These are phyloP conservation scores for Pandemis heparana DNA, from an alignment of 2,888 invertebrate species.

Conservation along the genomic window DNA sequence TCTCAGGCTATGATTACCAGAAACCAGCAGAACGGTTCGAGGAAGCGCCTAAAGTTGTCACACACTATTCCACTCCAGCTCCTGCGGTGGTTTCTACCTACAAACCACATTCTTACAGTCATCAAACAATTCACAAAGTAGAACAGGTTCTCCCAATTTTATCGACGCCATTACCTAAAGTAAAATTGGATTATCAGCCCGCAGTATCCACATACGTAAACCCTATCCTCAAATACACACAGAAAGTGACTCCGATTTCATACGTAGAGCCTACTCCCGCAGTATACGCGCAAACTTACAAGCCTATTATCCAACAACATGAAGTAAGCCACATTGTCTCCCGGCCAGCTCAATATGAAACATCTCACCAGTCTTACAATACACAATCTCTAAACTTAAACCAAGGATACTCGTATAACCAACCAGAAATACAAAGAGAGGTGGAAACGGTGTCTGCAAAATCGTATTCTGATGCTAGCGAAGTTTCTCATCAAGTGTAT, in stretches of 20 bases:
- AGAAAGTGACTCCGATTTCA: conserved; percentile 63
- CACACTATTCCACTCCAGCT: conserved; percentile 60
- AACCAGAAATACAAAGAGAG: conserved; percentile 76
- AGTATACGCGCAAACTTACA: conserved; percentile 67
- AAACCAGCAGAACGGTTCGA: conserved; percentile 60
- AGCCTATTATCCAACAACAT: conserved; percentile 66
- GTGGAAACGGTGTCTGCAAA: conserved; percentile 59
- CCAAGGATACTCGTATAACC: conserved; percentile 69
- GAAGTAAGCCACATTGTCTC: conserved; percentile 61
- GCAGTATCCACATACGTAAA: conserved; percentile 66
- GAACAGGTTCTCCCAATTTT: conserved; percentile 62
- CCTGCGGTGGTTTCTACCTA: conserved; percentile 63
- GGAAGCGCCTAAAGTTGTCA: conserved; percentile 51
- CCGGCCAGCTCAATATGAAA: conserved; percentile 62
- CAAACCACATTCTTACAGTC: conserved; percentile 68
- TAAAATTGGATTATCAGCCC: conserved; percentile 60
- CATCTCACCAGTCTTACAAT: conserved; percentile 55
- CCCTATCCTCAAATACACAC: conserved; percentile 67
- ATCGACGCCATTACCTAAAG: conserved; percentile 60
- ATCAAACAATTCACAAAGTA: conserved; percentile 71
- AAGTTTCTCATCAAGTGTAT: conserved; percentile 76
- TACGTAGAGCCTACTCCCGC: conserved; percentile 66
- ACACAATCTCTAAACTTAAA: conserved; percentile 59
- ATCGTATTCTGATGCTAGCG: conserved; percentile 72
- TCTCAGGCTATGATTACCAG: conserved; percentile 51